phyloP scores from a whole-genome alignment of 2,113 vertebrate genomes.

The Podarcis muralis region DNA sequence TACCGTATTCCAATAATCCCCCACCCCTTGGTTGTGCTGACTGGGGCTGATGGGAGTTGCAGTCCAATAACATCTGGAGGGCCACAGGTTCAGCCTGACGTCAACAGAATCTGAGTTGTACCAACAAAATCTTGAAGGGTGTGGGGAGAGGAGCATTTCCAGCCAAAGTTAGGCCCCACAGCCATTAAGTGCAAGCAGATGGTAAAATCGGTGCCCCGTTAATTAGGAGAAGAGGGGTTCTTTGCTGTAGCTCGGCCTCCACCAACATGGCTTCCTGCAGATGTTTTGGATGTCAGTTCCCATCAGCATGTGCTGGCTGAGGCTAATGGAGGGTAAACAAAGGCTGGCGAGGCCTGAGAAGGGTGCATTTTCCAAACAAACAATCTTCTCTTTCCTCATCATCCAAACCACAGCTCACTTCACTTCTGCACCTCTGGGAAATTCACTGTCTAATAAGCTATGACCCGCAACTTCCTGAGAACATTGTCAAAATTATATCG shows the following conservation, averaged over 20 bases:
- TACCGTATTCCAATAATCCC: no score
- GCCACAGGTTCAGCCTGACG: background rate
- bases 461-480: background rate
- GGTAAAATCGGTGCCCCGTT: background rate
- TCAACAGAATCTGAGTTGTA: background rate
- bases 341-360: background rate
- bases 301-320: no score
- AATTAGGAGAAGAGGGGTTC: background rate
- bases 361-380: background rate
- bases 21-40: no score
- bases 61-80: no score
- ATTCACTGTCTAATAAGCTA: background rate
- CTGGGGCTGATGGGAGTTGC: no score
- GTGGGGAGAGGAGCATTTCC: background rate
- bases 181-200: background rate
- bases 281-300: no score
- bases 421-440: background rate
- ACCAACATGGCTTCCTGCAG: no score
- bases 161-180: background rate
- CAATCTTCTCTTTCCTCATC: background rate
- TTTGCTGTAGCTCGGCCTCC: background rate
- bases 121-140: background rate
- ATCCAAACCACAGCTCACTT: background rate
- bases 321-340: background rate
- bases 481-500: background rate